Base-by-base conservation (phyloP, 2,113 vertebrate species). In the Lichenostomus cassidix region DNA sequence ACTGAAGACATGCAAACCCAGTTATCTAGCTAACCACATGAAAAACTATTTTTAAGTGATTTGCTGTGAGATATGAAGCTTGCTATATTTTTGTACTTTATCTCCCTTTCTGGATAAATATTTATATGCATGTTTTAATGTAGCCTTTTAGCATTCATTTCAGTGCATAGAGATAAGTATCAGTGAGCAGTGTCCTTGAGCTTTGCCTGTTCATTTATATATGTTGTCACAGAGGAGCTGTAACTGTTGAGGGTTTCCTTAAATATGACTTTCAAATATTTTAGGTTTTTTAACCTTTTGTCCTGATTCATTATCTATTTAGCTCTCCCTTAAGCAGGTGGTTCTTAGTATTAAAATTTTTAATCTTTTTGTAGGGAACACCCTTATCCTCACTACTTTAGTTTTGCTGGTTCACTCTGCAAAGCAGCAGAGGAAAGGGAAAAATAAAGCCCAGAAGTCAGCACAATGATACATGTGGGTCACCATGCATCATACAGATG, bases 401-500 rank as follows among this genome's bases (percentile, higher is more conserved):
- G 6, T 49, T 58, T 50, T 75, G 6, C 22, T 15, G 3, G 35
- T 39, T 90, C 19, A 44, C 17, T 78, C 10, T 56, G 68, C 11
- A 60, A 44, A 81, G 12, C 9, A 59, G 21, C 33, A 42, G 46
- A 91, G 29, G 21, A 78, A 88, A 35, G 12, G 15, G 20, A 13
- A 3, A n/a, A 39, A 71, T 22, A 47, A 27, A 0, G 2, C 21
- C 8, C 35, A 53, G n/a, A 82, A n/a, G 23, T 75, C 52, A 81
- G 17, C 62, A 56, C 12, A 58, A 7, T 58, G 33, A 33, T 13
- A 11, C 22, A 24, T 14, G 16, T 29, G n/a, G 41, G 56, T 84
- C 1, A 0, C 25, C 23, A 42, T 9, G 4, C 2, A 1, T 69
- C 14, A 15, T 28, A 58, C 16, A 42, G n/a, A n/a, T n/a, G n/a